phyloP scores from a whole-genome alignment of 2,113 vertebrate species.

The Triplophysa siluroides region DNA sequence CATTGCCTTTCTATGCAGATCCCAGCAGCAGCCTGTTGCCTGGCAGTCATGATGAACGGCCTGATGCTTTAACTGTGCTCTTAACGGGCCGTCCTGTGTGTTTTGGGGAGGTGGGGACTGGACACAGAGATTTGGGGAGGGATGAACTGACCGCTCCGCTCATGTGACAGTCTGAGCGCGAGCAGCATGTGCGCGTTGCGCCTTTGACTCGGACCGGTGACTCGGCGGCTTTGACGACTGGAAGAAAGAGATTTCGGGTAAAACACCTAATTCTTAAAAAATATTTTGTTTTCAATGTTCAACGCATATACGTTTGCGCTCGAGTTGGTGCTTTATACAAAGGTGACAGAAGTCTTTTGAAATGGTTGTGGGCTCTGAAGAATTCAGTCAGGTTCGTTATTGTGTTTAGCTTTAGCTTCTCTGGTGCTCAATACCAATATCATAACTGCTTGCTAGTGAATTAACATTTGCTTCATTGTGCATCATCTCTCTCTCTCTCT shows the following conservation, averaged over 20 bases:
- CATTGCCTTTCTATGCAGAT: constrained; percentile 57
- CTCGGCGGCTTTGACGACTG: constrained; percentile 51
- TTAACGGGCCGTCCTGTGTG: constrained; percentile 1
- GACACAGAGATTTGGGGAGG: constrained; percentile 49
- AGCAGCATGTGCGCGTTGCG: constrained; percentile 68
- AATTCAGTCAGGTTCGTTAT: neutral
- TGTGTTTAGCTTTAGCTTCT: neutral
- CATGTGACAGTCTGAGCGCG: constrained; percentile 60
- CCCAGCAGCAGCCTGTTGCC: constrained; percentile 7
- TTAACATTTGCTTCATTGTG: constrained; percentile 7
- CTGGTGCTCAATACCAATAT: too few species aligned
- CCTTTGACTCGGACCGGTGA: constrained; percentile 60
- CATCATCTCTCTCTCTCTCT: neutral
- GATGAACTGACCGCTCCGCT: constrained; percentile 29
- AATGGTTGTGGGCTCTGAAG: too few species aligned
- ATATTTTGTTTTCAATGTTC: neutral
- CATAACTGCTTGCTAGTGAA: constrained; percentile 3
- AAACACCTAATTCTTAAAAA: neutral
- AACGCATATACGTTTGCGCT: neutral
- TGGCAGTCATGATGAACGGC: neutral
- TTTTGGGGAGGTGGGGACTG: constrained; percentile 48
- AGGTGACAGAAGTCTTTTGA: neutral
- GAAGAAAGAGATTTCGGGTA: neutral
- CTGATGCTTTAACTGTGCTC: neutral
- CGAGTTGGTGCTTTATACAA: neutral